These are phyloP conservation scores for Aphidius colemani DNA, from an alignment of 2,888 invertebrate species.

Conservation along the genomic window DNA sequence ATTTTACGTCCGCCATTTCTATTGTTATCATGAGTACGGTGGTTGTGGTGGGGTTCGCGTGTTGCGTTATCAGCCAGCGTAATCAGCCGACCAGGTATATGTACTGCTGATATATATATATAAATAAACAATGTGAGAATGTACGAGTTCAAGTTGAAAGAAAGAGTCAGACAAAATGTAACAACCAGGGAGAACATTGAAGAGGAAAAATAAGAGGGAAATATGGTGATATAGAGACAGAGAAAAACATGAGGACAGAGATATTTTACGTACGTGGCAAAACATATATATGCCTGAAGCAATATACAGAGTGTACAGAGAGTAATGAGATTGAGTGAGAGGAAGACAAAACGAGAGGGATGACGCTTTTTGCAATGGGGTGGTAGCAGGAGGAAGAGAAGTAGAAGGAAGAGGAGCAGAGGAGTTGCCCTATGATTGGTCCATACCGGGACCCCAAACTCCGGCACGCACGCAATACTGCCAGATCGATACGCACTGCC, in stretches of 20 bases:
- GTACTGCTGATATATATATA: background rate
- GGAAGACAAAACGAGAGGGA: conserved; percentile 20
- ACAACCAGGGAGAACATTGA: background rate
- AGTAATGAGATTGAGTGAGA: conserved; percentile 15
- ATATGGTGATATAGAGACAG: too few species aligned
- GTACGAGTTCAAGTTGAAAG: conserved; percentile 18
- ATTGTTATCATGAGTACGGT: conserved; percentile 32
- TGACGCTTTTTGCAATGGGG: conserved; percentile 11
- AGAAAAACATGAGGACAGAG: too few species aligned
- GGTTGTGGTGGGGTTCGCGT: conserved; percentile 32
- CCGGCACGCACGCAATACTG: conserved; percentile 57
- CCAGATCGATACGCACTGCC: conserved; percentile 61
- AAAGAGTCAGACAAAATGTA: conserved; percentile 6
- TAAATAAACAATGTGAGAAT: conserved; percentile 12
- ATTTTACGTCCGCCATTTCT: conserved; percentile 35
- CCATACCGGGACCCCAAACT: conserved; percentile 55
- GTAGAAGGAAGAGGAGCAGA: conserved; percentile 38
- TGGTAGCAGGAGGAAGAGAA: conserved; percentile 28
- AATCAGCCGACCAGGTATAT: conserved; percentile 43
- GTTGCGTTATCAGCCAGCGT: conserved; percentile 46
- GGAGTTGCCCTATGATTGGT: conserved; percentile 58
- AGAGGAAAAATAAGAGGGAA: background rate
- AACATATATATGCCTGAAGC: conserved; percentile 11
- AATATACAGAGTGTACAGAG: background rate
- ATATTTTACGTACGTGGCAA: background rate